Base-by-base conservation (phyloP, 2,888 invertebrate genomes). In the Coelinius sp. region DNA sequence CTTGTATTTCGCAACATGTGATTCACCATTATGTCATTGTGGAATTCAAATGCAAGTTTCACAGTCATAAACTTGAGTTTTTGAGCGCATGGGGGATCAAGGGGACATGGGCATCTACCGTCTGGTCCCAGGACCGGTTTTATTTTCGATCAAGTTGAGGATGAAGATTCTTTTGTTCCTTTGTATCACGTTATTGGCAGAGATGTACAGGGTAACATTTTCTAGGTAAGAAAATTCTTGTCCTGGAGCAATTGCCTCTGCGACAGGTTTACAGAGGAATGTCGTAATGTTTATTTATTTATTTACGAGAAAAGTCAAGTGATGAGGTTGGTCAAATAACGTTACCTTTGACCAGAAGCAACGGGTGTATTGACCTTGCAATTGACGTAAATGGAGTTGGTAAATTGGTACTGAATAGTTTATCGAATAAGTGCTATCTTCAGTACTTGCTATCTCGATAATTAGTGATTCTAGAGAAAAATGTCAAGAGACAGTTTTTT, bases 1-100 rank as follows among this genome's bases (percentile, higher is more conserved):
- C 25, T 35, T 24, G 52, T 38, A 49, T 67, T 71, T 71, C 41
- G 62, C 71, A 67, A 67, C 35, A 59, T 38, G 24, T 67, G 71
- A 63, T 27, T 67, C 63, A 71, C 52, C 46, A 62, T 71, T 67
- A 71, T 71, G 71, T 71, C 71, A 71, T 71, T 46, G 25, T 35
- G 62, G 20, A 71, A 67, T 62, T 52, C 38, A 44, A 62, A 67
- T 67, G 66, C 65, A 67, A 41, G 38, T 35, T 62, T 44, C 14
- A 20, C 44, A 62, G 62, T 68, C 67, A 62, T 71, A 71, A 71
- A 71, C 24, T 59, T 46, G 31, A 46, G 31, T 65, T 70, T 25
- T 56, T 25, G 56, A 56, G 25, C 1, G 56, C n/a, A 53, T 8
- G 20, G 20, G 35, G 20, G 35, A 31, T 10, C 35, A 59, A 22